phyloP scores from a whole-genome alignment of 2,888 invertebrate genomes.

The Tyria jacobaeae region DNA sequence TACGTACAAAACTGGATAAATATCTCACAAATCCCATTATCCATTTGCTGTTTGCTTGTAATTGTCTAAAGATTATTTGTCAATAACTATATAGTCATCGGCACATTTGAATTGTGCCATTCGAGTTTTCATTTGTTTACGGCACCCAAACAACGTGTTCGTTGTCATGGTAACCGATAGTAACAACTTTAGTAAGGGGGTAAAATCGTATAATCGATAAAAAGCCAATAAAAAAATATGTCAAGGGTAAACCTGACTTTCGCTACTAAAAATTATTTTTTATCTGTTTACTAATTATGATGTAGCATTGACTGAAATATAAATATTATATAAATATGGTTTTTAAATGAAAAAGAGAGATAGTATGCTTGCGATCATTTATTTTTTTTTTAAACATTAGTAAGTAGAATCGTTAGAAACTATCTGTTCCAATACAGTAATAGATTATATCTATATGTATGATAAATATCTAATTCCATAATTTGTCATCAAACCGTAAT shows the following conservation, averaged over 20 bases:
- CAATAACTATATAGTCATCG: conserved; percentile 55
- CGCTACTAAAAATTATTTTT: not conserved
- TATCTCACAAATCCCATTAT: conserved; percentile 62
- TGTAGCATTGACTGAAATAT: not conserved
- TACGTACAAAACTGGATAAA: conserved; percentile 60
- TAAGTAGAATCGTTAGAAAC: conserved; percentile 23
- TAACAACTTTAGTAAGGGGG: conserved; percentile 71
- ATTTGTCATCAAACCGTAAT: conserved; percentile 5
- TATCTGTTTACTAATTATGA: not conserved
- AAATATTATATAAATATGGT: not conserved
- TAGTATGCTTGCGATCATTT: conserved; percentile 17
- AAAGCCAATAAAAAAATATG: conserved; percentile 40
- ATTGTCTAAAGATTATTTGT: conserved; percentile 45
- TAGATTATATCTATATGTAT: conserved; percentile 18
- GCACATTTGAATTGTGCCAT: conserved; percentile 65
- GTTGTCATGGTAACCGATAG: conserved; percentile 71
- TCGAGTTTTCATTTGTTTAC: conserved; percentile 83
- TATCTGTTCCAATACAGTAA: conserved; percentile 20
- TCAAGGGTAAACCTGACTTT: conserved; percentile 1
- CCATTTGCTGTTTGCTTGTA: conserved; percentile 46
- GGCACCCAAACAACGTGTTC: conserved; percentile 70
- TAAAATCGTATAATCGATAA: conserved; percentile 68
- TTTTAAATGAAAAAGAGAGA: conserved; percentile 1
- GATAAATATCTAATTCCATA: conserved; percentile 33
- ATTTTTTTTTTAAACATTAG: conserved; percentile 35